These are phyloP conservation scores for Melinaea menophilus DNA, from an alignment of 2,888 invertebrate species.

Conservation along the genomic window DNA sequence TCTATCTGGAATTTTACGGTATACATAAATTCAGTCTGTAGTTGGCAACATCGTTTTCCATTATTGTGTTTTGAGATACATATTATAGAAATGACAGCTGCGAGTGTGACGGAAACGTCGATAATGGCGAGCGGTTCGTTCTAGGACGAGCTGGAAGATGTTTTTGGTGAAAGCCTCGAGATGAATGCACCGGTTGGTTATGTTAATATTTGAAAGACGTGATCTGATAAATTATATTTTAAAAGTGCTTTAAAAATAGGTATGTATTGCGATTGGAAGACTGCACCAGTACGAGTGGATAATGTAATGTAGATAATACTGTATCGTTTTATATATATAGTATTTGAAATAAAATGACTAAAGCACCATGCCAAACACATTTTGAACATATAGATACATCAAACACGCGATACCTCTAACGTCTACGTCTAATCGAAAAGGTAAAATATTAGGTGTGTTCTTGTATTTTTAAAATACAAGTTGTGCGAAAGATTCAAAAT, in stretches of 20 bases:
- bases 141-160: slow-evolving; percentile 19
- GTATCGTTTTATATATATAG: slow-evolving; percentile 50
- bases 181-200: slow-evolving; percentile 17
- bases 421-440: slow-evolving; percentile 33
- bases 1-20: slow-evolving; percentile 59
- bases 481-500: slow-evolving; percentile 71
- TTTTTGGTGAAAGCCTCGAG: slow-evolving; percentile 20
- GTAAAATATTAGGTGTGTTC: slow-evolving; percentile 29
- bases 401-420: slow-evolving; percentile 37
- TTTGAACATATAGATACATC: slow-evolving; percentile 50
- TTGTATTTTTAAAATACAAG: slow-evolving; percentile 74
- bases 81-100: slow-evolving; percentile 23
- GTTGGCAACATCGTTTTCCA: slow-evolving; percentile 68
- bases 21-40: slow-evolving; percentile 74
- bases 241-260: slow-evolving; percentile 41
- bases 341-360: slow-evolving; percentile 60
- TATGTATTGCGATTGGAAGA: slow-evolving; percentile 61
- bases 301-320: slow-evolving; percentile 67
- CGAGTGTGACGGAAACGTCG: slow-evolving; percentile 31
- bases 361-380: slow-evolving; percentile 71
- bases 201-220: slow-evolving; percentile 24
- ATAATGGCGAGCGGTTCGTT: slow-evolving; percentile 24
- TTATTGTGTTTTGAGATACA: slow-evolving; percentile 37
- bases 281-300: slow-evolving; percentile 62
- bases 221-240: slow-evolving; percentile 26